phyloP scores from a whole-genome alignment of 2,797 vertebrate species.

The Melanotaenia boesemani region DNA sequence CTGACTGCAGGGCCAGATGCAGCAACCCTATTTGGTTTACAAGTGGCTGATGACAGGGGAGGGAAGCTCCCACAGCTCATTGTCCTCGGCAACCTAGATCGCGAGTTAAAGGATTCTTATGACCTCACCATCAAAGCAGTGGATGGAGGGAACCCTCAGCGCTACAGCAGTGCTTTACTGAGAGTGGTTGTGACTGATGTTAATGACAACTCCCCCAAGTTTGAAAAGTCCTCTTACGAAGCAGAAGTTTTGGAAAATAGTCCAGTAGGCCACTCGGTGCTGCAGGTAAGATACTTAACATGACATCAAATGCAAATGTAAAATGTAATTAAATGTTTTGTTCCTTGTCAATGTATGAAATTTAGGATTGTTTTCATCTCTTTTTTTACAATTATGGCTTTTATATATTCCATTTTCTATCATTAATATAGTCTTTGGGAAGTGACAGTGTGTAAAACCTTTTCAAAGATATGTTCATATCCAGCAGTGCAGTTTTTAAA shows the following conservation, averaged over 20 bases:
- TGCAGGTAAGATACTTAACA: slow-evolving; percentile 87
- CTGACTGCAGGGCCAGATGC: slow-evolving; percentile 91
- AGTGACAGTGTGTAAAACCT: neutral
- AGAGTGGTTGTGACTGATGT: slow-evolving; percentile 95
- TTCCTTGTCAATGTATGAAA: neutral
- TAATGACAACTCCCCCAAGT: slow-evolving; percentile 96
- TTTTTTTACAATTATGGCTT: neutral
- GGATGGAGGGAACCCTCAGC: slow-evolving; percentile 93
- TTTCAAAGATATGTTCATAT: slow-evolving; percentile 5
- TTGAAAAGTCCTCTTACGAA: slow-evolving; percentile 93
- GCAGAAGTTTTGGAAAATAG: slow-evolving; percentile 95
- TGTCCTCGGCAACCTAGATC: slow-evolving; percentile 94
- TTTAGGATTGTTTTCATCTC: slow-evolving; percentile 4
- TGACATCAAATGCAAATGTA: slow-evolving; percentile 15
- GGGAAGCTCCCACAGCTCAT: slow-evolving; percentile 98
- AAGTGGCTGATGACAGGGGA: slow-evolving; percentile 96
- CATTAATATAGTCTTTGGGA: no score
- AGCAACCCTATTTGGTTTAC: slow-evolving; percentile 93
- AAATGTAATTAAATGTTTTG: neutral
- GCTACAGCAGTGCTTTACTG: slow-evolving; percentile 95
- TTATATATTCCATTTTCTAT: no score
- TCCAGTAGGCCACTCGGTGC: slow-evolving; percentile 94
- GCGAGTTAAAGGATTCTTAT: slow-evolving; percentile 96
- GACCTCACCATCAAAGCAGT: slow-evolving; percentile 97
- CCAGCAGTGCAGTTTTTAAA: neutral